phyloP scores from a whole-genome alignment of 2,888 invertebrate species.

The Elysia crispata region DNA sequence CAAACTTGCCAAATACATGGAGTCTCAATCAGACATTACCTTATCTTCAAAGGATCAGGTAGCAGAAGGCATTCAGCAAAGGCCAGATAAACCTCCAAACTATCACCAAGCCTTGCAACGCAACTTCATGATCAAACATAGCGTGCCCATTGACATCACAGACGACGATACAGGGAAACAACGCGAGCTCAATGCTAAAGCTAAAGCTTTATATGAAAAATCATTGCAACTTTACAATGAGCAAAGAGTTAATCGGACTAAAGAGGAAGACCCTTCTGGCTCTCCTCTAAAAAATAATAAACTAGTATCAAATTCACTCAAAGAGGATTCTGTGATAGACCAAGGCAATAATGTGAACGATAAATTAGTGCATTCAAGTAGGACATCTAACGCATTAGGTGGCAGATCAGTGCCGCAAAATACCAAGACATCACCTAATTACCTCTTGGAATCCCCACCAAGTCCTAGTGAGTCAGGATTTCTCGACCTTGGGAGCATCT shows the following conservation, averaged over 20 bases:
- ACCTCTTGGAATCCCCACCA: neutral
- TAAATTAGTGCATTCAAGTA: neutral
- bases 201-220: conserved; percentile 70
- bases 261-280: conserved; percentile 10
- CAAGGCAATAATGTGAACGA: neutral
- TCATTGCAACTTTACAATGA: conserved; percentile 62
- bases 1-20: conserved; percentile 41
- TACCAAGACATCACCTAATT: neutral
- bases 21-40: conserved; percentile 22
- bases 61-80: conserved; percentile 9
- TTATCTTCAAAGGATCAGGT: conserved; percentile 20
- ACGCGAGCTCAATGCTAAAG: conserved; percentile 65
- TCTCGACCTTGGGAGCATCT: conserved; percentile 34
- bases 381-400: neutral
- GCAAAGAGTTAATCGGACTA: neutral
- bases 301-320: neutral
- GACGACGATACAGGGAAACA: conserved; percentile 61
- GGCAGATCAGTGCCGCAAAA: neutral
- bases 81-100: conserved; percentile 70
- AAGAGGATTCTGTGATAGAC: conserved; percentile 1
- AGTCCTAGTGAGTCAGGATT: conserved; percentile 33
- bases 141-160: conserved; percentile 57
- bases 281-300: neutral
- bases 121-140: conserved; percentile 61
- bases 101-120: conserved; percentile 71